phyloP scores from a whole-genome alignment of 2,113 vertebrate genomes.

The Coryphaenoides rupestris region DNA sequence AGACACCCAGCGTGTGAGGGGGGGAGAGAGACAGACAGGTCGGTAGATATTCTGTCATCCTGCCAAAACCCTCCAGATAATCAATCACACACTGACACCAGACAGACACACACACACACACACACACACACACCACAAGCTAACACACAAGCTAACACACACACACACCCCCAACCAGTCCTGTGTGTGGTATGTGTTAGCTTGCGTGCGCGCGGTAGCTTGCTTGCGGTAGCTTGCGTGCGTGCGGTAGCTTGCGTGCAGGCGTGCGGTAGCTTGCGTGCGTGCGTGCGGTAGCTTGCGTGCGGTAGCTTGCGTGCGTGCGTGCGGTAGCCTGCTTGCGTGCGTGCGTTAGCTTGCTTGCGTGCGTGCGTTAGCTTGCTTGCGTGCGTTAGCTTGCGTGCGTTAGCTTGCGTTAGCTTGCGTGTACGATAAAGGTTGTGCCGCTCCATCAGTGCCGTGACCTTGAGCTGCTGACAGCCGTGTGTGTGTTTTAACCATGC shows the following conservation, averaged over 20 bases:
- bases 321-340: too few relatives aligned
- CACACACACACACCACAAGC: not conserved
- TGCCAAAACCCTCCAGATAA: conserved; percentile 69
- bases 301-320: too few relatives aligned
- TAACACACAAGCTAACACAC: not conserved
- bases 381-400: too few relatives aligned
- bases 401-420: too few relatives aligned
- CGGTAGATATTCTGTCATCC: conserved; percentile 72
- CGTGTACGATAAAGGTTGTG: conserved; percentile 68
- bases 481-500: conserved; percentile 54
- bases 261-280: too few relatives aligned
- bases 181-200: conserved; percentile 23
- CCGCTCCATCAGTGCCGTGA: conserved; percentile 58
- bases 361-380: too few relatives aligned
- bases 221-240: too few relatives aligned
- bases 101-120: conserved; percentile 27
- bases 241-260: not conserved
- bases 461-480: conserved; percentile 65
- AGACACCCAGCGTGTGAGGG: conserved; percentile 11
- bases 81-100: conserved; percentile 65
- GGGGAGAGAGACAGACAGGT: conserved; percentile 14
- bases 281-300: too few relatives aligned
- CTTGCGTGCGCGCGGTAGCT: too few relatives aligned
- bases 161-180: conserved; percentile 4
- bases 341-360: too few relatives aligned